Evolutionary conservation across 2,113 vertebrate genomes (phyloP), one percentile per base, ranked within the genome.

Genomic region (Thermophis baileyi): DNA sequence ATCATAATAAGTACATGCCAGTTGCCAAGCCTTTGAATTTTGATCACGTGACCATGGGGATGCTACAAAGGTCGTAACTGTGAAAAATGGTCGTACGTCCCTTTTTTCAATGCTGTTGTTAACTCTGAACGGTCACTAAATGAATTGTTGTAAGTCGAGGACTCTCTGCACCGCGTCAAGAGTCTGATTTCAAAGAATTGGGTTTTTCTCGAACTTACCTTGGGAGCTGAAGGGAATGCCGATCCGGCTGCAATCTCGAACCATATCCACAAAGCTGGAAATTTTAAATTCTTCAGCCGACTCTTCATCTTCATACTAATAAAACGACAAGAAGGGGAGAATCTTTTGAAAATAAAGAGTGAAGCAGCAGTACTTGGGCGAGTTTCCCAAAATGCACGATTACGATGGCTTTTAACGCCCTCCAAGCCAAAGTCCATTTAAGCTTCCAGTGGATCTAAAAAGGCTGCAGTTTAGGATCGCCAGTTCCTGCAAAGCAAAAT

Each of bases 241-340:
- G 0, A 99, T 98, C 89, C 97, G 98, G 93, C 96, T 98, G 96
- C 99, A 99, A 60, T 99, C 98, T 96, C 98, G 98, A 93, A 99
- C 99, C 99, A 99, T 99, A 90, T 98, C 97, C 87, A 99, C 99
- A 92, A 99, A 99, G 97, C 99, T 99, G 95, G 98, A 98, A 95
- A 99, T 99, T 95, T 99, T 99, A 95, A 99, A 99, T 95, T 99
- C 99, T 95, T 99, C 99, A 30, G 99, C 98, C 49, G 98, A 98
- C 96, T 99, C 99, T 92, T 99, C 98, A 91, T 99, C 98, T 98
- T 99, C 98, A 95, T 99, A 99, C 99, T 99, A 96, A 49, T 94
- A 86, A 46, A 9, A 92, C 91, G 95, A 12, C 1, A 25, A 96
- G 87, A 20, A 46, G n/a, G 16, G 11, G 14, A 14, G 47, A 18